A percentile compares a stretch with the other conserved stretches of the same genome.
Evolutionary conservation across 2,888 invertebrate genomes (phyloP).

Genomic region (Emesis russula): DNA sequence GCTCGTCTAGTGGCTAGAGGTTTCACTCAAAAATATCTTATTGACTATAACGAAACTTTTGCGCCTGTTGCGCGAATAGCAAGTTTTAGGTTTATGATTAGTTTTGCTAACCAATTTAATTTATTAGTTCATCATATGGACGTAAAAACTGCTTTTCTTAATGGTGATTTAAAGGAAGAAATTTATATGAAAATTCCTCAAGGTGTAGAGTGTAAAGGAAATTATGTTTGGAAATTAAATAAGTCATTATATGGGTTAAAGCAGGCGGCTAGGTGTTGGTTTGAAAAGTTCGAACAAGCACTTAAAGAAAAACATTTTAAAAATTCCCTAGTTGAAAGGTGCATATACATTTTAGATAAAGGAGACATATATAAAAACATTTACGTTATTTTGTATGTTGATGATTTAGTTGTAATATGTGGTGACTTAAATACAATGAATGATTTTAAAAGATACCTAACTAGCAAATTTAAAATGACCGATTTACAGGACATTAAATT

Average conservation of each 20-base stretch:
- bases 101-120: no score
- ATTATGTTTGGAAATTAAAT: conserved; percentile 40
- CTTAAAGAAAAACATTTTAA: conserved; percentile 74
- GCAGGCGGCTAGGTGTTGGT: conserved; percentile 82
- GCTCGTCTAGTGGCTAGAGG: conserved; percentile 88
- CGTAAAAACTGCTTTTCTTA: no score
- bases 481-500: conserved; percentile 76
- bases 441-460: conserved; percentile 65
- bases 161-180: no score
- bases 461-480: conserved; percentile 73
- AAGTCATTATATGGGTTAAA: conserved; percentile 86
- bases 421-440: conserved; percentile 46
- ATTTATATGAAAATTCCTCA: no score
- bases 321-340: conserved; percentile 75
- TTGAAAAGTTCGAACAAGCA: conserved; percentile 71
- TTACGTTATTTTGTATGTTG: conserved; percentile 68
- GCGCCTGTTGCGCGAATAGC: no score
- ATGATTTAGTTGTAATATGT: conserved; percentile 62
- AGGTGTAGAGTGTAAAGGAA: no score
- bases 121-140: no score
- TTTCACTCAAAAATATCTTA: conserved; percentile 67
- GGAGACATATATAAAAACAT: conserved; percentile 66
- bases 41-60: no score
- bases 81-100: no score
- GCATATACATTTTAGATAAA: conserved; percentile 72